A percentile compares a stretch with the other conserved stretches of the same genome.
phyloP scores from a whole-genome alignment of 2,113 vertebrate genomes.

The Solenodon paradoxus region DNA sequence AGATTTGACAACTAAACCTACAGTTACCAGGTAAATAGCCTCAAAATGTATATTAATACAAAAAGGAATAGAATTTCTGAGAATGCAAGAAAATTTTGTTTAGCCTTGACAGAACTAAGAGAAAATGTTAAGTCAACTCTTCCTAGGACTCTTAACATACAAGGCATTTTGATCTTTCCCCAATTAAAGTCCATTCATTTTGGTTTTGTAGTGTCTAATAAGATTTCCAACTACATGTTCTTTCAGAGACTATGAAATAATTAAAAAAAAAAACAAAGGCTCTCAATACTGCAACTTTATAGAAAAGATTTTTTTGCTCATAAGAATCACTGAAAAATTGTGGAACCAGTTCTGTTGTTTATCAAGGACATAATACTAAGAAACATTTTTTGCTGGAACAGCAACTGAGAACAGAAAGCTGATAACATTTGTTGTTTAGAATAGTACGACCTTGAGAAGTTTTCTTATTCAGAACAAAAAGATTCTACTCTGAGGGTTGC shows the following conservation, averaged over 20 bases:
- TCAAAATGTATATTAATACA: neutral
- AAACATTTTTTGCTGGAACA: constrained; percentile 27
- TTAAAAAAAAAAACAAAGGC: neutral
- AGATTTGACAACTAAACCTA: neutral
- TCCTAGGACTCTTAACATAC: neutral
- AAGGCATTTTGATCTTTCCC: neutral
- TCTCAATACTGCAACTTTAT: neutral
- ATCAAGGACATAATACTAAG: constrained; percentile 10
- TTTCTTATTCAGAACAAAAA: constrained; percentile 37
- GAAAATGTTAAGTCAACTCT: neutral
- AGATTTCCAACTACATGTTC: neutral
- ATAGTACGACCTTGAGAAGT: constrained; percentile 26
- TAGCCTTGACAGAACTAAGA: neutral
- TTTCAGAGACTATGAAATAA: neutral
- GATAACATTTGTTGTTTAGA: constrained; percentile 31
- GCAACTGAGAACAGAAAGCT: neutral
- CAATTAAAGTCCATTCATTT: neutral
- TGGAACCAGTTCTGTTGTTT: neutral
- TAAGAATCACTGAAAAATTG: constrained; percentile 24
- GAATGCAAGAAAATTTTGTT: neutral
- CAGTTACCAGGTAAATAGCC: neutral
- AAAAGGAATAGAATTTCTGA: neutral
- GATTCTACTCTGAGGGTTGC: neutral
- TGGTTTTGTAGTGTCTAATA: neutral
- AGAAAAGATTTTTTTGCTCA: neutral